These are phyloP conservation scores for Stigmatopora nigra DNA, from an alignment of 2,113 vertebrate genomes.

Conservation along the genomic window DNA sequence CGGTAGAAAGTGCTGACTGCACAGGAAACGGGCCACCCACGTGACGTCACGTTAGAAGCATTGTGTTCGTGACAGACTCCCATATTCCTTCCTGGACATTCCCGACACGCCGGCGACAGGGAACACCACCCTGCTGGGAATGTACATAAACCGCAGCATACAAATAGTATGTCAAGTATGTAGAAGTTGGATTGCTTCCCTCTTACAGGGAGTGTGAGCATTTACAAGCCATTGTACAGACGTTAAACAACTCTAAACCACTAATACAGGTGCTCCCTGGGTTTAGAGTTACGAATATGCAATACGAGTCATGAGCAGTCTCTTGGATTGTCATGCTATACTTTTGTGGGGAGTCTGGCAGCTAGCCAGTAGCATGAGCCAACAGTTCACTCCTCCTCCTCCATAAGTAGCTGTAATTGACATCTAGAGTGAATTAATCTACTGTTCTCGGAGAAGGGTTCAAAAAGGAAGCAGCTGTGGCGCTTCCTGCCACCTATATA, in stretches of 20 bases:
- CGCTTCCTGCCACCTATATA: conserved; percentile 34
- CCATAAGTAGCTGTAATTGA: conserved; percentile 19
- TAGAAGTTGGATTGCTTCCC: not conserved
- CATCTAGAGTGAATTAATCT: conserved; percentile 34
- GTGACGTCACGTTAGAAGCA: conserved; percentile 53
- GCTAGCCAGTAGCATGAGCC: conserved; percentile 10
- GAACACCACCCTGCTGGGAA: conserved; percentile 23
- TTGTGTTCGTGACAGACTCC: conserved; percentile 46
- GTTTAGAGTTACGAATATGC: not conserved
- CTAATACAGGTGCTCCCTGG: not conserved
- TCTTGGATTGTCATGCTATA: not conserved
- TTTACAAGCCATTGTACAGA: conserved; percentile 16
- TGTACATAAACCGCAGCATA: not conserved
- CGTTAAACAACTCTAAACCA: not conserved
- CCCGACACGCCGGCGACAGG: conserved; percentile 18
- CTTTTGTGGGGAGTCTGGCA: conserved; percentile 15
- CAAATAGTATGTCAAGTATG: conserved; percentile 9
- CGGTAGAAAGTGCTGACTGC: conserved; percentile 53
- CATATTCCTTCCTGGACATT: conserved; percentile 40
- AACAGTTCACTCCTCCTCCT: conserved; percentile 12
- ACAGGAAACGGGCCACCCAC: conserved; percentile 37
- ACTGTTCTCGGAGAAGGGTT: conserved; percentile 10
- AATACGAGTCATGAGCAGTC: not conserved
- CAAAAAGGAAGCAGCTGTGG: conserved; percentile 19
- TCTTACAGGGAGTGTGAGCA: conserved; percentile 11